Evolutionary conservation across 2,113 vertebrate genomes (phyloP).

Genomic region (Conger conger): DNA sequence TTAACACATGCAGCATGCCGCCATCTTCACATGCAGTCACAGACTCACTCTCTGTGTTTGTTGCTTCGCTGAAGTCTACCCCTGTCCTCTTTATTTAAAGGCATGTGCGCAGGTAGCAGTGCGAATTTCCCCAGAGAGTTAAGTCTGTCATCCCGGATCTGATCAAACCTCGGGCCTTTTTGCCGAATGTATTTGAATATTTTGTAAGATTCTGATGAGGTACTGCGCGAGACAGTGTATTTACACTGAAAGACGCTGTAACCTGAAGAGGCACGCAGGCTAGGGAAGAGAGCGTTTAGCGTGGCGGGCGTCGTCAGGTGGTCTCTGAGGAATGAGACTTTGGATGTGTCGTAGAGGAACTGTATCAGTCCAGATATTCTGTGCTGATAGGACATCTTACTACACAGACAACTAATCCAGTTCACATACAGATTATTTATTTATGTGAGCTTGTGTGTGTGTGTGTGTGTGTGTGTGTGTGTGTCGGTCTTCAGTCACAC

Average conservation of each 20-base stretch:
- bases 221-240: background rate
- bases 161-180: background rate
- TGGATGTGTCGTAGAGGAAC: background rate
- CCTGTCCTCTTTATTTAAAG: background rate
- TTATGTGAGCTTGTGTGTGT: background rate
- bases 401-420: constrained; percentile 4
- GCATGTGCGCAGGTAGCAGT: background rate
- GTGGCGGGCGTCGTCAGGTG: background rate
- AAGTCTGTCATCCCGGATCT: background rate
- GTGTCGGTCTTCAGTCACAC: background rate
- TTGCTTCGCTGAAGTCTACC: background rate
- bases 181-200: background rate
- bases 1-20: background rate
- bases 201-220: background rate
- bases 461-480: background rate
- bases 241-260: background rate
- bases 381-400: background rate
- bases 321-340: background rate
- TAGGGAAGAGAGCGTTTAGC: background rate
- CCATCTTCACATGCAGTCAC: background rate
- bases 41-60: background rate
- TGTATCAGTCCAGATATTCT: constrained; percentile 11
- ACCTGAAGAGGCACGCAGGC: background rate
- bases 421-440: background rate
- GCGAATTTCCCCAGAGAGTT: background rate